These are phyloP conservation scores for Tupaia chinensis DNA, from an alignment of 2,113 vertebrate species.

Conservation along the genomic window DNA sequence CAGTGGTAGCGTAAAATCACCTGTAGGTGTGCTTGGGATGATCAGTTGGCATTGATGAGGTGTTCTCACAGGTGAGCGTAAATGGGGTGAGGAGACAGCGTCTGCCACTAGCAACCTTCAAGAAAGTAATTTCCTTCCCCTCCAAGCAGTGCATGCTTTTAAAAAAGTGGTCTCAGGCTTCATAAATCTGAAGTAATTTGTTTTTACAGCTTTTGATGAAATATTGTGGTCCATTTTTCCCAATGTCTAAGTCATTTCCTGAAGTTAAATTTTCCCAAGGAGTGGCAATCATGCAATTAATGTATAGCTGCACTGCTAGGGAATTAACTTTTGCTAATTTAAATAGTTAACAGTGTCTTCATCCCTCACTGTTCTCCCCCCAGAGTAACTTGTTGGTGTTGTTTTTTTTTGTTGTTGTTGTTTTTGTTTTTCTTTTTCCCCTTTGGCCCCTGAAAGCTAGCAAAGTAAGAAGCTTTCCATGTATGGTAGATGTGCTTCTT, in stretches of 20 bases:
- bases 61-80: background rate
- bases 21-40: background rate
- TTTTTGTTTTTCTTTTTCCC: background rate
- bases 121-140: constrained; percentile 24
- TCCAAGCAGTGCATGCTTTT: background rate
- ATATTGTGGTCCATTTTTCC: constrained; percentile 24
- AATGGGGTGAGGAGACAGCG: background rate
- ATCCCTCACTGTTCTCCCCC: background rate
- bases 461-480: background rate
- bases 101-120: background rate
- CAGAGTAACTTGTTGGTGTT: background rate
- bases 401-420: fast-evolving
- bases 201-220: constrained; percentile 50
- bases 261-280: background rate
- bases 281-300: background rate
- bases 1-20: background rate
- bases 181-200: constrained; percentile 56
- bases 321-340: background rate
- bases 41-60: background rate
- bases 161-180: constrained; percentile 10
- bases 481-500: background rate
- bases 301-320: background rate
- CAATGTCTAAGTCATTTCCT: constrained; percentile 10
- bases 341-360: background rate
- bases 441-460: background rate